Base-by-base conservation (phyloP, 1,140 invertebrate species). In the Heliconius hermathena region DNA sequence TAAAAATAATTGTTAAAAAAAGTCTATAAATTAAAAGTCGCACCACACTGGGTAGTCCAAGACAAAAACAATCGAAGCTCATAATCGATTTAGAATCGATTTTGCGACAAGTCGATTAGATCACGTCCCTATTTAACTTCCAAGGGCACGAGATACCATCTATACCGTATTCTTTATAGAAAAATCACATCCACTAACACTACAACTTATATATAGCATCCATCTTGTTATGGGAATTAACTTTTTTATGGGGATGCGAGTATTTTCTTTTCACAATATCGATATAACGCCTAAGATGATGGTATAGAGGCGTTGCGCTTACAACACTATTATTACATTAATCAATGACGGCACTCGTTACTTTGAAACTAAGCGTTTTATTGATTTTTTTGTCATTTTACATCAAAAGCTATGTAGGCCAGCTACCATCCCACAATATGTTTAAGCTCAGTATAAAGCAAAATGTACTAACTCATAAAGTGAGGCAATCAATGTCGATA, bases 321-420 rank as follows among this genome's bases (percentile, higher is more conserved):
- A 77, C 26, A 82, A 79, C 81, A 82, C 83, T 82, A 82, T 81
- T 77, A 73, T 80, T 78, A 73, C 54, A 77, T 82, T 77, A 81
- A 79, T 52, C 49, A 57, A 60, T 71, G 81, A 84, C 81, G 79
- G 79, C 79, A 81, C 74, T 81, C 77, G 70, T 79, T 73, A 79
- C 76, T 41, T 74, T 60, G 74, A 76, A 71, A 60, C 76, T 80
- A 82, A 76, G 75, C 75, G 75, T 78, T 49, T 29, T 76, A 76
- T 20, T 49, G 57, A 4, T 66, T 66, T 52, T 54, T 75, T 66
- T 66, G 36, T 75, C 6, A 46, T 46, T 70, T 1, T n/a, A 76
- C 26, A 71, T 70, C 74, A 46, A 71, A 76, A 75, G 33, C 60
- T 54, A 38, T 29, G 66, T 76, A 77, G 70, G 70, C 76, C 76